Conservation (phyloP, 1,140 invertebrate genomes). For the Papilio polytes region DNA sequence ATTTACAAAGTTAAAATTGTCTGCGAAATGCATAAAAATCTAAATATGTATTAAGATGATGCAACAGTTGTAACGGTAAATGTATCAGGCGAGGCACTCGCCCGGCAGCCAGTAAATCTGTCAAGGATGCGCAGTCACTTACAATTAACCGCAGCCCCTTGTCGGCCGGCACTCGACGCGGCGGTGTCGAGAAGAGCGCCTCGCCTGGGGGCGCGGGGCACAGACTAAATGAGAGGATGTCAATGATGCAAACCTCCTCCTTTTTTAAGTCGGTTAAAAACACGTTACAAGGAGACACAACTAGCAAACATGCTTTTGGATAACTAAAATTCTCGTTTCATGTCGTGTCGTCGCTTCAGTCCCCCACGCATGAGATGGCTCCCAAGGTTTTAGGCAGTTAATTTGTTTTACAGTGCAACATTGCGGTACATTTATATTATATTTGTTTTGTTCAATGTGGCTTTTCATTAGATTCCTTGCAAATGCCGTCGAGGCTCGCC, state of each 20-base stretch:
- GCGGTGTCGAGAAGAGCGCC: background rate
- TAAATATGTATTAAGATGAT: background rate
- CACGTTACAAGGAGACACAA: too few relatives aligned
- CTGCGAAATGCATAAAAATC: background rate
- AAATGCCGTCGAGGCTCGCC: background rate
- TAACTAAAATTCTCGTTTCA: background rate
- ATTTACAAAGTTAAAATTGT: background rate
- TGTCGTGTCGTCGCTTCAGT: background rate
- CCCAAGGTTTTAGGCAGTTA: too few relatives aligned
- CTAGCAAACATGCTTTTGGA: background rate
- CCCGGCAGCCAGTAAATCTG: background rate
- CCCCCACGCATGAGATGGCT: too few relatives aligned
- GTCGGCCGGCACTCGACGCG: background rate
- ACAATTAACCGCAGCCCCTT: background rate
- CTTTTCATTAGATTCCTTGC: background rate
- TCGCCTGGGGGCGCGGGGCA: background rate
- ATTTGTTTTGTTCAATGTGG: background rate
- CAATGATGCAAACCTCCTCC: background rate
- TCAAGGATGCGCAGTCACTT: background rate
- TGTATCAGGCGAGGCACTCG: background rate
- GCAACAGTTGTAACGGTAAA: background rate
- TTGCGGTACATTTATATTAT: background rate
- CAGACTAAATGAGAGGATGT: background rate
- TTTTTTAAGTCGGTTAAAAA: too few relatives aligned
- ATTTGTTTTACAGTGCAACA: too few relatives aligned